A percentile compares a stretch with the other conserved stretches of the same genome.
These are phyloP conservation scores for Rhinopithecus roxellana DNA, from an alignment of 2,113 vertebrate species.

Conservation along the genomic window DNA sequence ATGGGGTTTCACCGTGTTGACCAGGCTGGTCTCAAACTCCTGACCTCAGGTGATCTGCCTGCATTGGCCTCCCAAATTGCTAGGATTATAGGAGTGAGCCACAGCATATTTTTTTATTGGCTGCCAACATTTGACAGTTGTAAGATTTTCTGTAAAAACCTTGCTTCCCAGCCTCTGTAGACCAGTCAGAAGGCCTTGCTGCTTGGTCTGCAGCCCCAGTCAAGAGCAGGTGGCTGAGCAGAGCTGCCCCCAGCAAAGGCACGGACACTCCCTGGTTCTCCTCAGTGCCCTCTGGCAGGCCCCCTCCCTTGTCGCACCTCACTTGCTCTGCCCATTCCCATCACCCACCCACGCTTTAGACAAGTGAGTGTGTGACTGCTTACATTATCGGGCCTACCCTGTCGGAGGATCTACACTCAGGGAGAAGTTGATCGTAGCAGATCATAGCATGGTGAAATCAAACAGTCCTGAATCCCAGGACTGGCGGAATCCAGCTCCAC, in stretches of 20 bases:
- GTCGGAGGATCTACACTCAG: background rate
- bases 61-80: too few relatives aligned
- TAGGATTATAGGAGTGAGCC: too few relatives aligned
- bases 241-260: background rate
- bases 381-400: fast-evolving
- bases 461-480: background rate
- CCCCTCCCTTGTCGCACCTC: fast-evolving
- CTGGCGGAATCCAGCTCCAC: background rate
- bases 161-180: background rate
- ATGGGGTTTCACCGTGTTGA: too few relatives aligned
- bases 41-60: too few relatives aligned
- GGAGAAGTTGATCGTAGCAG: background rate
- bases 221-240: background rate
- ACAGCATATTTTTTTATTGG: background rate
- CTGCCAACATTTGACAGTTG: background rate
- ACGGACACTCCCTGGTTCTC: fast-evolving
- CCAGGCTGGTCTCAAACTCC: too few relatives aligned
- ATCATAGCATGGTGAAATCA: background rate
- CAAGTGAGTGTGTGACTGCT: background rate
- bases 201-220: background rate
- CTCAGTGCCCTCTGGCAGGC: background rate
- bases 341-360: fast-evolving
- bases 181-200: background rate
- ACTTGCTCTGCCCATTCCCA: background rate
- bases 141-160: background rate